Percentiles rank a stretch among this genome's conserved stretches.
Conservation (phyloP, 2,888 invertebrate species). For the Heteropelma amictum region DNA sequence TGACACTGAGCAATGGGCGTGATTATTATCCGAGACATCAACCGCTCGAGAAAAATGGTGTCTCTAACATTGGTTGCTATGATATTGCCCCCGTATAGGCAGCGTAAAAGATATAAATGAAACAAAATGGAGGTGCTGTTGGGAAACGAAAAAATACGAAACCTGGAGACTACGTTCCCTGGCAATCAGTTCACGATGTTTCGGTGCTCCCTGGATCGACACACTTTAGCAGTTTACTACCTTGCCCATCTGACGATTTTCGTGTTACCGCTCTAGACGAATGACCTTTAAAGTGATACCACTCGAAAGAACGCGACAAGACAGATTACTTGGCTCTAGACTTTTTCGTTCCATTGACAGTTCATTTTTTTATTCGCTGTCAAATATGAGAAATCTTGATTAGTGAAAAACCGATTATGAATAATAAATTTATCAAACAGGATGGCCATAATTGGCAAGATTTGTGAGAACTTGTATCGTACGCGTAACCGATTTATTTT, state of each 20-base stretch:
- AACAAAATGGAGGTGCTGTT: background rate
- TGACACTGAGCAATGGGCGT: background rate
- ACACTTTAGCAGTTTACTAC: conserved; percentile 16
- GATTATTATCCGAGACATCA: conserved; percentile 1
- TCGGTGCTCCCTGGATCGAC: conserved; percentile 8
- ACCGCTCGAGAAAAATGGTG: background rate
- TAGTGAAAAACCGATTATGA: too few species aligned
- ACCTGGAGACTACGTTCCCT: background rate
- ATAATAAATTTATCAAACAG: too few species aligned
- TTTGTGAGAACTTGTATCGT: too few species aligned
- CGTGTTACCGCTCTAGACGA: too few species aligned
- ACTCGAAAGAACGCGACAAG: background rate
- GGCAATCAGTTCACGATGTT: conserved; percentile 1
- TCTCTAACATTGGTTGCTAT: background rate
- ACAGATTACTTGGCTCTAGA: too few species aligned
- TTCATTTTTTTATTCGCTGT: too few species aligned
- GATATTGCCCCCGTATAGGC: conserved; percentile 2
- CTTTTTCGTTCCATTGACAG: too few species aligned
- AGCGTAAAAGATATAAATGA: background rate
- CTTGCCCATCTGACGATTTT: too few species aligned
- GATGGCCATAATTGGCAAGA: too few species aligned
- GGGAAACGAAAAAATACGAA: background rate
- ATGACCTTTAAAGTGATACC: conserved; percentile 13
- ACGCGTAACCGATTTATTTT: too few species aligned
- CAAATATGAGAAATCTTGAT: too few species aligned